phyloP scores from a whole-genome alignment of 2,113 vertebrate genomes.

The Hydrolagus affinis region DNA sequence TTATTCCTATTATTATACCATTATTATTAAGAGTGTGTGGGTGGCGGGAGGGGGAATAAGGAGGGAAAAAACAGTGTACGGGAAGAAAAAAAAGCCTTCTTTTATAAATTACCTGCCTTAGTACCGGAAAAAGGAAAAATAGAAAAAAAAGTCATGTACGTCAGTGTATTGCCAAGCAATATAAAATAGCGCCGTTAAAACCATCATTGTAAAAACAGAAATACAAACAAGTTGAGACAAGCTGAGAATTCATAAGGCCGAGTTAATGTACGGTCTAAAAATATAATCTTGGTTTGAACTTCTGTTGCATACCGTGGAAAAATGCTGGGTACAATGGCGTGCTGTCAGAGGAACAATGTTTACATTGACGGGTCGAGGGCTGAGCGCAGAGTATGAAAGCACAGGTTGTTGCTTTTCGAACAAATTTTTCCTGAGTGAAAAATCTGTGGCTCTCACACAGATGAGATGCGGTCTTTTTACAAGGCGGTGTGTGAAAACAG shows the following conservation, averaged over 20 bases:
- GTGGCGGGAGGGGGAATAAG: too few relatives aligned
- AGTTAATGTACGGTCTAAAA: conserved; percentile 31
- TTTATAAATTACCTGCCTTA: conserved; percentile 1
- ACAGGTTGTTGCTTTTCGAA: conserved; percentile 26
- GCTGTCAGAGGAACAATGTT: conserved; percentile 32
- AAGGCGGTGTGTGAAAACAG: conserved; percentile 30
- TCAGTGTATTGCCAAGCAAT: conserved; percentile 26
- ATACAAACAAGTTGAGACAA: conserved; percentile 32
- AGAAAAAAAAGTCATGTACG: conserved; percentile 2
- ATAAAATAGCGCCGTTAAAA: conserved; percentile 21
- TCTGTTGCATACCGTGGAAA: conserved; percentile 32
- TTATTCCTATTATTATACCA: too few relatives aligned
- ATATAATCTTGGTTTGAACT: conserved; percentile 33
- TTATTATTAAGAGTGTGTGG: too few relatives aligned
- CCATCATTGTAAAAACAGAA: conserved; percentile 26
- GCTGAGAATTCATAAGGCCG: conserved; percentile 32
- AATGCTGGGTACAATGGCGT: conserved; percentile 31
- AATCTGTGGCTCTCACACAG: conserved; percentile 28
- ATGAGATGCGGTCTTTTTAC: conserved; percentile 29
- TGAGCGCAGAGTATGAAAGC: conserved; percentile 18
- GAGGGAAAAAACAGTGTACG: too few relatives aligned
- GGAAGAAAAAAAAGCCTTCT: background rate
- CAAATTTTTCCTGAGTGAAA: conserved; percentile 29
- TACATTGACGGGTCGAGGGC: conserved; percentile 31
- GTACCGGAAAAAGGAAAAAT: background rate